A percentile compares a stretch with the other conserved stretches of the same genome.
Conservation (phyloP, 1,140 invertebrate species). For the Pinna nobilis region DNA sequence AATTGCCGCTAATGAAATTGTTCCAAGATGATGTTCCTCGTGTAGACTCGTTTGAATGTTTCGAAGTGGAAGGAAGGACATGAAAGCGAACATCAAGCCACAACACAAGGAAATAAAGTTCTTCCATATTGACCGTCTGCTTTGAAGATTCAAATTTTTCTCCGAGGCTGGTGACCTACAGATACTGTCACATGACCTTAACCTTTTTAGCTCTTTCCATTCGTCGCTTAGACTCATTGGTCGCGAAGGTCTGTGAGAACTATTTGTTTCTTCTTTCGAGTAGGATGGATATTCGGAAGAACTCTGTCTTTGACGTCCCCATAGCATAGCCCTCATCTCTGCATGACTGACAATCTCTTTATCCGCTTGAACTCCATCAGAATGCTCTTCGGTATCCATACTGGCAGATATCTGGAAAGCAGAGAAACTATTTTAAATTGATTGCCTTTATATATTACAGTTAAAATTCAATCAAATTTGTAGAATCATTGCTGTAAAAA, state of each 20-base stretch:
- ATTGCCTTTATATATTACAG: no score
- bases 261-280: conserved; percentile 1
- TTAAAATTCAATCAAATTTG: no score
- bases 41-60: conserved; percentile 57
- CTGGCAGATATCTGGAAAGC: no score
- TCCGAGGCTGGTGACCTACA: no score
- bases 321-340: conserved; percentile 44
- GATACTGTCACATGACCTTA: not conserved
- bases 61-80: conserved; percentile 54
- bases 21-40: conserved; percentile 40
- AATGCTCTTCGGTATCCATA: no score
- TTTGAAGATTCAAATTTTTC: conserved; percentile 35
- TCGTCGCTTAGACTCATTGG: conserved; percentile 42
- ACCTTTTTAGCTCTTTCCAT: conserved; percentile 41
- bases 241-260: conserved; percentile 6
- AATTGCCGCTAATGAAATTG: conserved; percentile 44
- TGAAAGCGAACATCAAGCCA: conserved; percentile 56
- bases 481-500: no score
- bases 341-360: no score
- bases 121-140: conserved; percentile 51
- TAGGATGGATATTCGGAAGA: not conserved
- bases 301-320: conserved; percentile 27
- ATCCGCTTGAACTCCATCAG: no score
- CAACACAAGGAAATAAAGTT: conserved; percentile 53
- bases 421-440: no score